Evolutionary conservation across 2,113 vertebrate species (phyloP).

Genomic region (Pluvianellus socialis): DNA sequence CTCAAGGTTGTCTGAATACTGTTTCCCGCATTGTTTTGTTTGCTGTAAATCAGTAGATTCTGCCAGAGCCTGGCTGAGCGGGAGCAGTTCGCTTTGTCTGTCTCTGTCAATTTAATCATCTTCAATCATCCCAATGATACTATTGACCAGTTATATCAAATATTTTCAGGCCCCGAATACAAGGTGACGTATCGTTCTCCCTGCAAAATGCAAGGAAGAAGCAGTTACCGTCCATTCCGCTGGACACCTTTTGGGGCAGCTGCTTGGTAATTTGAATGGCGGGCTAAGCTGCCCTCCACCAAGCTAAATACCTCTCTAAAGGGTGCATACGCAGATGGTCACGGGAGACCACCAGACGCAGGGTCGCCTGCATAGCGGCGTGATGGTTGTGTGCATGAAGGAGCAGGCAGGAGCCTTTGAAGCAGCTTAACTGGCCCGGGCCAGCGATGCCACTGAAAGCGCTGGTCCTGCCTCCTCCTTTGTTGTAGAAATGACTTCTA

Average conservation of each 20-base stretch:
- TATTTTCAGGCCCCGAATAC: background rate
- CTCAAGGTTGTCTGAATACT: background rate
- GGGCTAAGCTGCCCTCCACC: background rate
- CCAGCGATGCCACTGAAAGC: background rate
- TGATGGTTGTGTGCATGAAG: background rate
- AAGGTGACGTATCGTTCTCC: rapidly evolving
- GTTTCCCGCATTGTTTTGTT: background rate
- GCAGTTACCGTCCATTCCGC: background rate
- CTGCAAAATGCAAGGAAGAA: background rate
- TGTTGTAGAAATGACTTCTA: background rate
- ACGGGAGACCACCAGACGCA: background rate
- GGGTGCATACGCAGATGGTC: background rate
- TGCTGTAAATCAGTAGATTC: conserved; percentile 9
- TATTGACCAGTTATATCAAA: background rate
- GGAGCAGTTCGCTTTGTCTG: background rate
- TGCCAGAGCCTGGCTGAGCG: background rate
- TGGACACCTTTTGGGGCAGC: background rate
- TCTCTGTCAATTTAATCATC: background rate
- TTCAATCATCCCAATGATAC: background rate
- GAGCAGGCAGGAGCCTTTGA: background rate
- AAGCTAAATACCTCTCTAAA: background rate
- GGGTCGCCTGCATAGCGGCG: rapidly evolving
- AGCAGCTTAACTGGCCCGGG: background rate
- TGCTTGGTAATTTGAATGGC: background rate
- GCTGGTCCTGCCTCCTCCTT: background rate